phyloP scores from a whole-genome alignment of 2,888 invertebrate species.

The Himalopsyche tibetana region DNA sequence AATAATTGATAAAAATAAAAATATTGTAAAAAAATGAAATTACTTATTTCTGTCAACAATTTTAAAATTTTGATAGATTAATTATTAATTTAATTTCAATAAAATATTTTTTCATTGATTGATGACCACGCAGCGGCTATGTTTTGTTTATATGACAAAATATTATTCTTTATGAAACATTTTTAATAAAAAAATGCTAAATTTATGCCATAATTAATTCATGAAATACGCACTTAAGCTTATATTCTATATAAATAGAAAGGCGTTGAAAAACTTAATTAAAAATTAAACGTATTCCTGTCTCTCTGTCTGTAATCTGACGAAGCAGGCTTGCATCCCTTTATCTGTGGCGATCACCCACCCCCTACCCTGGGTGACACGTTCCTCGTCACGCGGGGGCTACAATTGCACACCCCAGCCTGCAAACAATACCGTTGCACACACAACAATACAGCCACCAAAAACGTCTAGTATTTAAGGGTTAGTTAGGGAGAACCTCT shows the following conservation, averaged over 20 bases:
- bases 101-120: too few relatives aligned
- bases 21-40: too few relatives aligned
- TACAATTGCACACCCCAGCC: constrained; percentile 49
- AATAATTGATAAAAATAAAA: too few relatives aligned
- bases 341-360: constrained; percentile 41
- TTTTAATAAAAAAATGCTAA: too few relatives aligned
- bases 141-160: too few relatives aligned
- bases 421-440: constrained; percentile 61
- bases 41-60: too few relatives aligned
- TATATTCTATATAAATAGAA: constrained; percentile 49
- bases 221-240: constrained; percentile 45
- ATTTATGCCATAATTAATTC: background rate
- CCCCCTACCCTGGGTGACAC: constrained; percentile 51
- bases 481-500: constrained; percentile 65
- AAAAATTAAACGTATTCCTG: constrained; percentile 63
- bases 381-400: constrained; percentile 49
- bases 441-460: constrained; percentile 65
- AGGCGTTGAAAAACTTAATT: constrained; percentile 61
- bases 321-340: constrained; percentile 61
- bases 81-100: too few relatives aligned
- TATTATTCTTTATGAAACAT: too few relatives aligned
- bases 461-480: constrained; percentile 65
- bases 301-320: constrained; percentile 62
- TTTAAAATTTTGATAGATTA: too few relatives aligned
- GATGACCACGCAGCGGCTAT: too few relatives aligned